These are phyloP conservation scores for Amiota mariae DNA, from an alignment of 2,888 invertebrate species.

Conservation along the genomic window DNA sequence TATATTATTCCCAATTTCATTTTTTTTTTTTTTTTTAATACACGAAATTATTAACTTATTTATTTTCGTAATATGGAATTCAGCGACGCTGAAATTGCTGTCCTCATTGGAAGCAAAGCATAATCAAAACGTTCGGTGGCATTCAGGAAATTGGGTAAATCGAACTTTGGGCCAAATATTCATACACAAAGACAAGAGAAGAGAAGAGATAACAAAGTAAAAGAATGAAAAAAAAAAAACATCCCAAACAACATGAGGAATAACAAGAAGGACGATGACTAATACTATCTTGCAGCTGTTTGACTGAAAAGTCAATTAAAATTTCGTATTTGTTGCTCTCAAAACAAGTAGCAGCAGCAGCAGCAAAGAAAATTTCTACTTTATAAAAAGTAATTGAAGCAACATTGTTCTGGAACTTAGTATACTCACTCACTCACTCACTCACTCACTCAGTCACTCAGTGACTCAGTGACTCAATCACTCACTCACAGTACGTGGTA, in stretches of 20 bases:
- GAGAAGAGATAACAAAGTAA: background rate
- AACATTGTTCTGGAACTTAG: no score
- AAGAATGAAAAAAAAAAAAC: no score
- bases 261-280: background rate
- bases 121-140: slow-evolving; percentile 13
- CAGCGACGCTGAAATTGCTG: background rate
- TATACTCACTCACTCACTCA: no score
- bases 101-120: background rate
- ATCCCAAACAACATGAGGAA: background rate
- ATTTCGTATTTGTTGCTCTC: background rate
- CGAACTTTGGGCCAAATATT: slow-evolving; percentile 6
- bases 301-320: slow-evolving; percentile 25
- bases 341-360: background rate
- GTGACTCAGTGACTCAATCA: no score
- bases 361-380: no score
- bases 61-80: background rate
- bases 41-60: background rate
- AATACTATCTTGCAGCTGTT: slow-evolving; percentile 8
- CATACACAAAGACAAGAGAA: background rate
- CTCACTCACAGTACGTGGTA: no score
- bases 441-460: no score
- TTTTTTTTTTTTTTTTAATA: background rate
- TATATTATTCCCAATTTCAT: background rate
- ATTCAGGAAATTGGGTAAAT: slow-evolving; percentile 18
- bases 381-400: no score